Conservation (phyloP, 2,888 invertebrate genomes). For the Aelia acuminata region DNA sequence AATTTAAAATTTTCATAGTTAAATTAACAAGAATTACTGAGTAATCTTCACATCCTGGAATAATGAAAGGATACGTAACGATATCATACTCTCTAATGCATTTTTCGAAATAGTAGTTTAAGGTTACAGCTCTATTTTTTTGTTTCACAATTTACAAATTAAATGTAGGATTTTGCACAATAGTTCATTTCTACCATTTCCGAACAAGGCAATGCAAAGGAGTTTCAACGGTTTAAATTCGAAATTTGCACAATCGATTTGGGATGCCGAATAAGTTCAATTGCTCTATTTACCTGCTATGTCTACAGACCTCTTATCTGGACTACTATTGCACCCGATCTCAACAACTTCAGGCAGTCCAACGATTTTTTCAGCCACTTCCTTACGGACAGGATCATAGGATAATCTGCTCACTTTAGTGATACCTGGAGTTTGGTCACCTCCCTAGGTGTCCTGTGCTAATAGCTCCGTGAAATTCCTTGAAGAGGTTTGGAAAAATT, state of each 20-base stretch:
- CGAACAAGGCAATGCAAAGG: neutral
- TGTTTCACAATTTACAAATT: neutral
- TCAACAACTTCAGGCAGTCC: neutral
- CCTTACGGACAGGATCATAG: neutral
- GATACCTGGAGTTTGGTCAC: neutral
- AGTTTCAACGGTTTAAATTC: neutral
- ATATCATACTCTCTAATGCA: neutral
- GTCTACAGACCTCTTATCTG: slow-evolving; percentile 5
- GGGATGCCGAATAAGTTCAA: neutral
- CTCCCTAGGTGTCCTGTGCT: neutral
- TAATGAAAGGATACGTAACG: too few species aligned
- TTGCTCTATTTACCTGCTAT: neutral
- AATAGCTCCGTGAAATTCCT: neutral
- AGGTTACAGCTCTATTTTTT: too few species aligned
- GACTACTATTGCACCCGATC: neutral
- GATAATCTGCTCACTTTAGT: neutral
- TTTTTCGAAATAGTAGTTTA: neutral
- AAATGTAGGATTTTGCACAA: neutral
- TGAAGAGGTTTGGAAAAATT: neutral
- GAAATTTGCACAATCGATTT: neutral
- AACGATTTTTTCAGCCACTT: slow-evolving; percentile 9
- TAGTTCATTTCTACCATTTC: neutral
- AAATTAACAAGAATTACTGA: too few species aligned
- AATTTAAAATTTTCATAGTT: too few species aligned
- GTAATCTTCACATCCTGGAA: too few species aligned